Evolutionary conservation across 2,888 invertebrate genomes (phyloP).

Genomic region (Sarcophaga subvicina): DNA sequence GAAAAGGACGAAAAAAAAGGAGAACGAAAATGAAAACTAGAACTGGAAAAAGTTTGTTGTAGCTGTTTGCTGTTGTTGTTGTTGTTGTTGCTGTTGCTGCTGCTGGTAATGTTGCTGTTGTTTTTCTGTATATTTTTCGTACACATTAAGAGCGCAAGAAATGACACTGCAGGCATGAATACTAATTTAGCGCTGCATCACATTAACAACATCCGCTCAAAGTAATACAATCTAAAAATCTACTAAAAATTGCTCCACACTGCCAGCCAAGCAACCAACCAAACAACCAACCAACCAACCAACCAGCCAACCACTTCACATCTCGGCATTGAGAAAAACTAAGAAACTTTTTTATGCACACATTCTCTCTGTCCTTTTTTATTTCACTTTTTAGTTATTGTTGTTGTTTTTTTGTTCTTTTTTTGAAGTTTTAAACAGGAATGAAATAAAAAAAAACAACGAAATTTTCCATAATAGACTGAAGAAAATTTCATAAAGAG

Average conservation of each 20-base stretch:
- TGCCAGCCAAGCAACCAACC: conserved; percentile 24
- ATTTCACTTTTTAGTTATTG: background rate
- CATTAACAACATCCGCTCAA: conserved; percentile 67
- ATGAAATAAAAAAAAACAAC: conserved; percentile 5
- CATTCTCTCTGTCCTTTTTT: background rate
- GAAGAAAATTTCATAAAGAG: conserved; percentile 2
- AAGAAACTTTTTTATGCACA: conserved; percentile 33
- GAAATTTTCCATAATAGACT: conserved; percentile 29
- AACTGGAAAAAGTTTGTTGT: conserved; percentile 39
- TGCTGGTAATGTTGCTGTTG: background rate
- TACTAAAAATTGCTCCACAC: background rate
- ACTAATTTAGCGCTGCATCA: conserved; percentile 78
- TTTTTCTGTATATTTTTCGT: conserved; percentile 56
- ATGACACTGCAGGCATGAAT: conserved; percentile 80
- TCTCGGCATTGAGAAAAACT: conserved; percentile 15
- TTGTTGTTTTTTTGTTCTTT: background rate
- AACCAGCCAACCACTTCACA: conserved; percentile 19
- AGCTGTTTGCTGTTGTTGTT: background rate
- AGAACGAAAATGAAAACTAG: conserved; percentile 13
- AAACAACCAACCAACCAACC: conserved; percentile 23
- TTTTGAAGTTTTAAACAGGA: background rate
- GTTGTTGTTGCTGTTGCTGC: background rate
- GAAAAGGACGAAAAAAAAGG: too few species aligned
- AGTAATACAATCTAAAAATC: conserved; percentile 63
- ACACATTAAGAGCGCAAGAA: conserved; percentile 75